These are phyloP conservation scores for Varecia variegata DNA, from an alignment of 2,797 vertebrate species.

Conservation along the genomic window DNA sequence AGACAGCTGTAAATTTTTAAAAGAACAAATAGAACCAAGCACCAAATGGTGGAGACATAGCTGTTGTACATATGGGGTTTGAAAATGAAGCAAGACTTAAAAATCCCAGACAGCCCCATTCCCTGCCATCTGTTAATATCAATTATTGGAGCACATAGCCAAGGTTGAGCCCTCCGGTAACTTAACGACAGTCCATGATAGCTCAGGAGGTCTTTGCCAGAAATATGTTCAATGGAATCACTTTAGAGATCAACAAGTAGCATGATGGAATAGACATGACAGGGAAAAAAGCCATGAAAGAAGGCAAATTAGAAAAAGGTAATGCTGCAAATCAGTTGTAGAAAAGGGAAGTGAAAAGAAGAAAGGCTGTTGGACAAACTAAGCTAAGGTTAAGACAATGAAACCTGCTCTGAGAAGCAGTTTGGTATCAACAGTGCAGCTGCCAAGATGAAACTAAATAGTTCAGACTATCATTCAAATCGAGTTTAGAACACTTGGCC, in stretches of 20 bases:
- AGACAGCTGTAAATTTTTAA: not conserved
- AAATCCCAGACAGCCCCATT: not conserved
- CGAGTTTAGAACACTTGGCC: not conserved
- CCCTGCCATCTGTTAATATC: not conserved
- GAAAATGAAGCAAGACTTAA: not conserved
- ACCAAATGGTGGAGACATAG: not conserved
- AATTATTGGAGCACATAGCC: not conserved
- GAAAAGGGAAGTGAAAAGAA: not conserved
- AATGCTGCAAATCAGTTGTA: not conserved
- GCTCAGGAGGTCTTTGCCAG: not conserved
- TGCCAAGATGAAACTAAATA: constrained; percentile 13
- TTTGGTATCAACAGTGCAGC: not conserved
- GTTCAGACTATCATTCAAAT: constrained; percentile 33
- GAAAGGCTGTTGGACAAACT: not conserved
- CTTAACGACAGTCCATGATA: not conserved
- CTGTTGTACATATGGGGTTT: not conserved
- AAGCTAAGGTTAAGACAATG: not conserved
- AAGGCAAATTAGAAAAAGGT: not conserved
- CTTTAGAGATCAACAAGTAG: not conserved
- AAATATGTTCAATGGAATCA: not conserved
- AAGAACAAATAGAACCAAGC: not conserved
- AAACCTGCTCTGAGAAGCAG: not conserved
- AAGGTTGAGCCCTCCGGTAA: not conserved
- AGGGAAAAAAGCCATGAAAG: not conserved
- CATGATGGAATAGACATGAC: not conserved